Evolutionary conservation across 2,797 vertebrate species (phyloP).

Genomic region (Tapera naevia): DNA sequence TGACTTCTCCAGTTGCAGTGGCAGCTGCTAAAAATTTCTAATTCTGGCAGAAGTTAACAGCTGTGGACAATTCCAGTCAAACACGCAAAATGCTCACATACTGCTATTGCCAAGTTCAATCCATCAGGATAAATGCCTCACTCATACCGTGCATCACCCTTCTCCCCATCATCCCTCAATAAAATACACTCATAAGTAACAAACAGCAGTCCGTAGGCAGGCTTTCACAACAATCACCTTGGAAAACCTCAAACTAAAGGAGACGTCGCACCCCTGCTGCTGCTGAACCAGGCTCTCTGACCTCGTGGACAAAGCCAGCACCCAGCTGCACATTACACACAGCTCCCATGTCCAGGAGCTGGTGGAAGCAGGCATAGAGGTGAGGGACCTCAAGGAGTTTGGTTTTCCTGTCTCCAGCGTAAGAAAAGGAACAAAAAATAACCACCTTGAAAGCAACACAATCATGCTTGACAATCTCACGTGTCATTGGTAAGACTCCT

Average conservation of each 20-base stretch:
- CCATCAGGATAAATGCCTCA: not conserved
- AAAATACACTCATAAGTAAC: not conserved
- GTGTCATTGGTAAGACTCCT: not conserved
- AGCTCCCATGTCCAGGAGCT: fast-evolving
- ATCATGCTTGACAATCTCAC: fast-evolving
- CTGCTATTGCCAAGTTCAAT: not conserved
- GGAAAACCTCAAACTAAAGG: not conserved
- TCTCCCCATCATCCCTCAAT: not conserved
- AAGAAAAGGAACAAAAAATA: not conserved
- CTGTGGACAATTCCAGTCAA: not conserved
- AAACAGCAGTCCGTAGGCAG: fast-evolving
- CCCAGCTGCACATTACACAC: not conserved
- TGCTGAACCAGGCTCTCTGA: not conserved
- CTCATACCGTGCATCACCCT: fast-evolving
- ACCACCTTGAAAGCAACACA: not conserved
- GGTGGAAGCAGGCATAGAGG: not conserved
- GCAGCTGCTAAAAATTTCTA: not conserved
- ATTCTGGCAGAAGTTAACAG: not conserved
- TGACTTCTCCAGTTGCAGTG: not conserved
- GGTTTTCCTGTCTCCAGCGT: fast-evolving
- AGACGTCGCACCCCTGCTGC: not conserved
- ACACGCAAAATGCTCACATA: fast-evolving
- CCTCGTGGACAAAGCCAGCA: not conserved
- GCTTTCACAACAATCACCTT: not conserved
- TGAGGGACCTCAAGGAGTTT: not conserved